These are phyloP conservation scores for Drosophila oshimai DNA, from an alignment of 1,140 invertebrate genomes.

Conservation along the genomic window DNA sequence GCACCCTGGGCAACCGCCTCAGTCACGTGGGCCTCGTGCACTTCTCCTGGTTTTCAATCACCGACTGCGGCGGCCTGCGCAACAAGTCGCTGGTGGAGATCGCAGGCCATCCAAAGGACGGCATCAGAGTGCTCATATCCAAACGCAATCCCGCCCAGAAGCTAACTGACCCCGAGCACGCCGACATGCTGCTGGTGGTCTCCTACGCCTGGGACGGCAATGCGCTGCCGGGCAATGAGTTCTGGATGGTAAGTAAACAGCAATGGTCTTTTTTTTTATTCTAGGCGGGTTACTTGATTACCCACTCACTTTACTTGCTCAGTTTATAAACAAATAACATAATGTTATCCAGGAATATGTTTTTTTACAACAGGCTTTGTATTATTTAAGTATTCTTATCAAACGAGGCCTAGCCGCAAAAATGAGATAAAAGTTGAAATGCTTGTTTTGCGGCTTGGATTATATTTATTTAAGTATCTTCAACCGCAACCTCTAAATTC, in stretches of 20 bases:
- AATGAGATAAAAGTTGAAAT: background rate
- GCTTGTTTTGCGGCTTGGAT: background rate
- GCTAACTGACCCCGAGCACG: slow-evolving; percentile 23
- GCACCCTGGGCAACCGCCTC: slow-evolving; percentile 41
- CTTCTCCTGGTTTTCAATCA: slow-evolving; percentile 75
- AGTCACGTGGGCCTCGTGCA: slow-evolving; percentile 64
- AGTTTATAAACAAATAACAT: too few species aligned
- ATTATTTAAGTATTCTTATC: too few species aligned
- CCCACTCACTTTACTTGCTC: too few species aligned
- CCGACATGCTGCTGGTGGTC: slow-evolving; percentile 83
- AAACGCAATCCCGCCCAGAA: slow-evolving; percentile 73
- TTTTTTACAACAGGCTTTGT: too few species aligned
- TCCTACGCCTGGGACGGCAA: slow-evolving; percentile 89
- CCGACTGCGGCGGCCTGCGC: slow-evolving; percentile 37
- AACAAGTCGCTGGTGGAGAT: slow-evolving; percentile 47
- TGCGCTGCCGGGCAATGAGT: slow-evolving; percentile 86
- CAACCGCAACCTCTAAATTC: background rate
- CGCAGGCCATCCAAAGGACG: slow-evolving; percentile 47
- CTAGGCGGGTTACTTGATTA: background rate
- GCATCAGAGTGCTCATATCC: slow-evolving; percentile 61
- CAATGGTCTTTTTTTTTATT: too few species aligned
- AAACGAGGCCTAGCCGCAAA: background rate
- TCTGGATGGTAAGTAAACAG: slow-evolving; percentile 82
- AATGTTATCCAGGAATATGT: too few species aligned
- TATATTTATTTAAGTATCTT: background rate